phyloP scores from a whole-genome alignment of 2,797 vertebrate genomes.

The Falco berigora region DNA sequence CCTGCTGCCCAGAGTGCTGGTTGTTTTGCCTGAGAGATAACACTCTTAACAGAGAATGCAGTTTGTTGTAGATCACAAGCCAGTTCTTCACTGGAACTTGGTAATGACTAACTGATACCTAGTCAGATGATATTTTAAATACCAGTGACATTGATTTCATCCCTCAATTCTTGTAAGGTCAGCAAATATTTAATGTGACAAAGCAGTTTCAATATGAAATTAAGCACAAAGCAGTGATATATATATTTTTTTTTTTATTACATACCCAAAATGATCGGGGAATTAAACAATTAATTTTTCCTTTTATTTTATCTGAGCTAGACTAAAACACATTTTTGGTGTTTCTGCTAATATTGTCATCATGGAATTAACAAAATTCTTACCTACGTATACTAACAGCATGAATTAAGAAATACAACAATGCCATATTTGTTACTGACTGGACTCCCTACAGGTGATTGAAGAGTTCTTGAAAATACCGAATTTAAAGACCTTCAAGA shows the following conservation, averaged over 20 bases:
- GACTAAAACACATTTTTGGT: not conserved
- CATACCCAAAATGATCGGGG: not conserved
- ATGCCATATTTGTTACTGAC: not conserved
- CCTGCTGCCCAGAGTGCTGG: not conserved
- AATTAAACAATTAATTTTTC: not conserved
- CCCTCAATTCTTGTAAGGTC: not conserved
- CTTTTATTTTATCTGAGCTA: not conserved
- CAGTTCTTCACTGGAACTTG: not conserved
- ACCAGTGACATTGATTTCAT: not conserved
- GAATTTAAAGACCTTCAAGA: not conserved
- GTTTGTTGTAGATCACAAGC: not conserved
- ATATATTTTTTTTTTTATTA: not conserved
- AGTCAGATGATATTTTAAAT: not conserved
- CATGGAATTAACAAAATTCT: not conserved
- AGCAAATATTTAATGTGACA: not conserved
- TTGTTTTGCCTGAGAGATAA: not conserved
- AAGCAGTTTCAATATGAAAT: slow-evolving; percentile 9
- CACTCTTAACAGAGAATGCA: not conserved
- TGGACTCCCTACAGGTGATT: not conserved
- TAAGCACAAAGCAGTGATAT: not conserved
- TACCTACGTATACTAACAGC: not conserved
- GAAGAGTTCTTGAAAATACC: not conserved
- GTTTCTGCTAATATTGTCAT: not conserved
- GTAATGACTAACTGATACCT: not conserved
- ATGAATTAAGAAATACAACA: not conserved